These are phyloP conservation scores for Suncus etruscus DNA, from an alignment of 2,113 vertebrate genomes.

Conservation along the genomic window DNA sequence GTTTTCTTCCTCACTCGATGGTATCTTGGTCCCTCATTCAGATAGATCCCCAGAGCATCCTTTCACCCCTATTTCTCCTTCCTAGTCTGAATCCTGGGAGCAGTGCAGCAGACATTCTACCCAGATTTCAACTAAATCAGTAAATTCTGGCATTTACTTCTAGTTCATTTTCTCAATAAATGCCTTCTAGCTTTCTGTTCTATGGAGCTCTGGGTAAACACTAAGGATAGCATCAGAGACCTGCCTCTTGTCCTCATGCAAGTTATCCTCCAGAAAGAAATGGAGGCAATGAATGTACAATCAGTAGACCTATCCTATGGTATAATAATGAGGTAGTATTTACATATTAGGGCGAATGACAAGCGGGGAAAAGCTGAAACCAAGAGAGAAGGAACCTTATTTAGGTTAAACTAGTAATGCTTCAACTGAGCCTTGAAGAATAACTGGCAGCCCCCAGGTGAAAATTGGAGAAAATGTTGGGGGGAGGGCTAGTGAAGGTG, in stretches of 20 bases:
- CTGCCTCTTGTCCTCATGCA: conserved; percentile 25
- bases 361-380: background rate
- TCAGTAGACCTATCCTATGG: background rate
- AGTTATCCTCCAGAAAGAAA: conserved; percentile 36
- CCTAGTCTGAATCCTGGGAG: conserved; percentile 1
- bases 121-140: background rate
- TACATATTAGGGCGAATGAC: background rate
- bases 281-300: conserved; percentile 37
- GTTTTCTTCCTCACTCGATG: background rate
- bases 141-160: background rate
- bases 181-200: background rate
- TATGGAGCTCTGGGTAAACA: conserved; percentile 29
- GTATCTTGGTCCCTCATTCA: background rate
- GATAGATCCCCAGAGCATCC: background rate
- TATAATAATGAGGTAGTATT: conserved; percentile 11
- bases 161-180: conserved; percentile 21
- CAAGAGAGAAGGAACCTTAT: conserved; percentile 39
- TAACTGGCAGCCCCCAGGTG: background rate
- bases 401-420: conserved; percentile 25
- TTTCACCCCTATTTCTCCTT: background rate
- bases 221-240: background rate
- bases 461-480: background rate
- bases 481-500: background rate
- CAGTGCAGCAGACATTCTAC: background rate
- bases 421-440: background rate